Percentiles rank a stretch among this genome's conserved stretches.
These are phyloP conservation scores for Sinocyclocheilus maitianheensis DNA, from an alignment of 2,113 vertebrate genomes.

Conservation along the genomic window DNA sequence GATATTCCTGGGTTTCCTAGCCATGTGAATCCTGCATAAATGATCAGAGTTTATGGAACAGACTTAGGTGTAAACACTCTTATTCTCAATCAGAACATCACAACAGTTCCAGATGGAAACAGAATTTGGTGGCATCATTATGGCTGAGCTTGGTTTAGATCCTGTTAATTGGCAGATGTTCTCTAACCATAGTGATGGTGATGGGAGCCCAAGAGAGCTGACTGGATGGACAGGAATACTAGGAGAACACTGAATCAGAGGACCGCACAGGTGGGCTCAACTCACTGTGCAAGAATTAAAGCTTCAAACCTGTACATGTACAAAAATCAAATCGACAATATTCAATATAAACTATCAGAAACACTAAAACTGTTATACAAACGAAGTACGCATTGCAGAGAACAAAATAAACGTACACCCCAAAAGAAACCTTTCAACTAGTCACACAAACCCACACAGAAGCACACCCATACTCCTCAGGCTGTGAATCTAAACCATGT, in stretches of 20 bases:
- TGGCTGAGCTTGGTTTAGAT: background rate
- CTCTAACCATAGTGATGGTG: slow-evolving; percentile 31
- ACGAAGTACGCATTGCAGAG: background rate
- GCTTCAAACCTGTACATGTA: background rate
- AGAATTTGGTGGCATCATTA: background rate
- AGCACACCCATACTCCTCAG: background rate
- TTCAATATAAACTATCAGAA: background rate
- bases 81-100: background rate
- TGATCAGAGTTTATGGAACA: background rate
- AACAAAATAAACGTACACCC: background rate
- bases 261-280: background rate
- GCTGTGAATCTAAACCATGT: slow-evolving; percentile 17
- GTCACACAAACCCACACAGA: slow-evolving; percentile 15
- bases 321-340: background rate
- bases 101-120: background rate
- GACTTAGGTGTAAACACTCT: background rate
- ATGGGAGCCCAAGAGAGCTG: slow-evolving; percentile 27
- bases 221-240: background rate
- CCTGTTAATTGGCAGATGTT: slow-evolving; percentile 19
- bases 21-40: too few species aligned
- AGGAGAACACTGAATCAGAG: background rate
- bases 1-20: too few species aligned
- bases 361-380: background rate
- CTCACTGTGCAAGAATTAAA: background rate
- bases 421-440: background rate